Evolutionary conservation across 2,113 vertebrate species (phyloP).

Genomic region (Aphyosemion australe): DNA sequence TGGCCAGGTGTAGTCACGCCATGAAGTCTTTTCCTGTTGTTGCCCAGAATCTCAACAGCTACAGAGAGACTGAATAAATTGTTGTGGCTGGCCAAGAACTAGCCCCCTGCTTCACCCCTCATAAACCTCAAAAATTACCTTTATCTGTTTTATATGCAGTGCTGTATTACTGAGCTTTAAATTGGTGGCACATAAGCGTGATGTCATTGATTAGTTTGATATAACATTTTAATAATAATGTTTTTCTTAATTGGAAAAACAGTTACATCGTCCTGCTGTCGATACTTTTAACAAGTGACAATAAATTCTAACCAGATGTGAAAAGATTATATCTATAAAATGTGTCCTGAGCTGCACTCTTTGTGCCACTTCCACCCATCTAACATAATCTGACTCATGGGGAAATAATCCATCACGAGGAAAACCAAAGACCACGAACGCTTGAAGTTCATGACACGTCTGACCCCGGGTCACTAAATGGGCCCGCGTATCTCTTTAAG

Average conservation of each 20-base stretch:
- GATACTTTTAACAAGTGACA: not conserved
- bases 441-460: too few relatives aligned
- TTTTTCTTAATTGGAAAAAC: not conserved
- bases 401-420: too few relatives aligned
- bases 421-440: too few relatives aligned
- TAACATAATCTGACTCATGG: too few relatives aligned
- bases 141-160: not conserved
- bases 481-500: conserved; percentile 31
- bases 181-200: not conserved
- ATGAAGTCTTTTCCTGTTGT: not conserved
- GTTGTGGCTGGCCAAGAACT: not conserved
- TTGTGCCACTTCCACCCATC: not conserved
- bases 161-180: not conserved
- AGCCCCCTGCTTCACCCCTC: not conserved
- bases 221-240: too few relatives aligned
- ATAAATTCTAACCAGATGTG: not conserved
- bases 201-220: not conserved
- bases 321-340: not conserved
- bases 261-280: not conserved
- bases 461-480: too few relatives aligned
- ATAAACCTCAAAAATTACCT: not conserved
- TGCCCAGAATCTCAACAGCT: not conserved
- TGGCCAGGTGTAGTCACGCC: not conserved
- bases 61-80: not conserved
- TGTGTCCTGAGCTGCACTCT: not conserved